Percentiles rank a stretch among this genome's conserved stretches.
Conservation (phyloP, 2,888 invertebrate genomes). For the Limnephilus lunatus region DNA sequence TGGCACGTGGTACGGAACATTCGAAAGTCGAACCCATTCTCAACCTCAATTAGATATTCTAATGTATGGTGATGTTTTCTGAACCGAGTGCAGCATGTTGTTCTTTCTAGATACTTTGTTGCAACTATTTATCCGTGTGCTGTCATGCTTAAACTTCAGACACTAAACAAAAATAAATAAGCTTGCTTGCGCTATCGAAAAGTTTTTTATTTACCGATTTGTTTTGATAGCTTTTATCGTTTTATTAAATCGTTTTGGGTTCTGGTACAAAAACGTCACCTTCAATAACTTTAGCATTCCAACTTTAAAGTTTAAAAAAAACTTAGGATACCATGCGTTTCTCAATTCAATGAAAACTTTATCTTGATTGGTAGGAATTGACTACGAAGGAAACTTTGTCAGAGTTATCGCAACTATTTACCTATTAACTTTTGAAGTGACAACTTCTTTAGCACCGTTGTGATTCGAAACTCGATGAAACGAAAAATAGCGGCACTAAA, state of each 20-base stretch:
- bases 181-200: background rate
- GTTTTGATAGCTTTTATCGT: background rate
- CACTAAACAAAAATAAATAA: background rate
- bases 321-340: background rate
- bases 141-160: background rate
- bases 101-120: no score
- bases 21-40: no score
- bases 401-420: background rate
- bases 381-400: background rate
- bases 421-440: no score
- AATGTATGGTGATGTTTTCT: no score
- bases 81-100: no score
- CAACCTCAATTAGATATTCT: no score
- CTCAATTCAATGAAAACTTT: background rate
- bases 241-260: background rate
- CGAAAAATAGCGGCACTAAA: no score
- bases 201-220: background rate
- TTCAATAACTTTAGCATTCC: background rate
- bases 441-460: no score
- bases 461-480: no score
- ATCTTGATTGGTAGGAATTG: background rate
- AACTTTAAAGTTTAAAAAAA: background rate
- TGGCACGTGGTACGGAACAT: no score
- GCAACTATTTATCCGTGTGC: background rate
- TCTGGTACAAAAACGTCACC: background rate